Evolutionary conservation across 2,113 vertebrate genomes (phyloP).

Genomic region (Neogobius melanostomus): DNA sequence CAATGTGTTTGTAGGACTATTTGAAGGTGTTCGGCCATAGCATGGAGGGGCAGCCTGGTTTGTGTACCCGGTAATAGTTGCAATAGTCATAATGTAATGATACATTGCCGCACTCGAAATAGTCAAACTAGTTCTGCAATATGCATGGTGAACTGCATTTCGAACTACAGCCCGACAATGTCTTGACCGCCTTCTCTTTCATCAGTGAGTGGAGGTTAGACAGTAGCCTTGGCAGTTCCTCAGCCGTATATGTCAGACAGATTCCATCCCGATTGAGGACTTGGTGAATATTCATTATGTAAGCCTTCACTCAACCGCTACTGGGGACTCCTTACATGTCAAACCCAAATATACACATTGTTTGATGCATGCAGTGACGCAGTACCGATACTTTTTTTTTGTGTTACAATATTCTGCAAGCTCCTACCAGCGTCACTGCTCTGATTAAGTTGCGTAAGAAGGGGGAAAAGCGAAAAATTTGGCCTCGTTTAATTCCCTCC

Average conservation of each 20-base stretch:
- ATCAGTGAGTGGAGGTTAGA: conserved; percentile 11
- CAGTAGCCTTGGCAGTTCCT: neutral
- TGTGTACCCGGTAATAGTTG: no score
- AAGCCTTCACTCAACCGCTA: conserved; percentile 8
- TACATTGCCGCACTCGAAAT: no score
- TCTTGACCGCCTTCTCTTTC: neutral
- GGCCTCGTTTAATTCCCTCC: conserved; percentile 65
- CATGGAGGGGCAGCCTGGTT: no score
- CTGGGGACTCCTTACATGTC: conserved; percentile 12
- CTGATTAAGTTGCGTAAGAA: conserved; percentile 68
- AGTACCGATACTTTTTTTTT: conserved; percentile 23
- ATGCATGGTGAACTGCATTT: neutral
- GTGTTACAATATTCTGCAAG: conserved; percentile 43
- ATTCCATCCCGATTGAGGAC: conserved; percentile 1
- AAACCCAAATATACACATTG: conserved; percentile 6
- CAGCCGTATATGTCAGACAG: neutral
- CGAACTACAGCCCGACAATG: neutral
- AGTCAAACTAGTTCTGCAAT: no score
- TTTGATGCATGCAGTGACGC: conserved; percentile 27
- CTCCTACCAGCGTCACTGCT: conserved; percentile 56
- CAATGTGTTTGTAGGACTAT: no score
- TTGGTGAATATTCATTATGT: conserved; percentile 4
- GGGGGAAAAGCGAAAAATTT: conserved; percentile 42
- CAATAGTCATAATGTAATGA: no score
- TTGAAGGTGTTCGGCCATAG: no score